Evolutionary conservation across 2,797 vertebrate genomes (phyloP).

Genomic region (Calcarius lapponicus): DNA sequence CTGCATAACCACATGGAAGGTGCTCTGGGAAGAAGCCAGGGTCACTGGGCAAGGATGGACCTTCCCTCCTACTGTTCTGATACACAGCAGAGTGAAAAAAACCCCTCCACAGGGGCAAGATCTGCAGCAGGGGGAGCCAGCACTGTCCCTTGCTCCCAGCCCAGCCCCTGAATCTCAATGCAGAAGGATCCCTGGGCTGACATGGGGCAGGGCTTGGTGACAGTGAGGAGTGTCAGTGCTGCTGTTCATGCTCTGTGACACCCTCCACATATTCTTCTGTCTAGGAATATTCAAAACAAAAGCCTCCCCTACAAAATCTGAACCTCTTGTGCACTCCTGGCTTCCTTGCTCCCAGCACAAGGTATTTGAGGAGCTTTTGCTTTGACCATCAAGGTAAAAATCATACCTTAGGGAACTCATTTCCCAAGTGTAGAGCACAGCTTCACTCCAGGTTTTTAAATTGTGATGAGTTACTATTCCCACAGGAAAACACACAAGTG

Average conservation of each 20-base stretch:
- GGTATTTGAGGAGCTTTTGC: background rate
- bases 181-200: background rate
- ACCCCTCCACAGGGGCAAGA: background rate
- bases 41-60: background rate
- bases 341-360: background rate
- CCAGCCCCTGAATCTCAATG: background rate
- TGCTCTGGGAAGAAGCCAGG: background rate
- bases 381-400: background rate
- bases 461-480: background rate
- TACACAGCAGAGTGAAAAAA: background rate
- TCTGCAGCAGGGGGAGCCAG: background rate
- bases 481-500: background rate
- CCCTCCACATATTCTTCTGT: background rate
- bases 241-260: fast-evolving
- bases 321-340: background rate
- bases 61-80: background rate
- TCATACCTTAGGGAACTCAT: background rate
- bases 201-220: background rate
- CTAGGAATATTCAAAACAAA: background rate
- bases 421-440: fast-evolving
- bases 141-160: background rate
- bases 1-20: background rate
- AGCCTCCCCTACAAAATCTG: background rate
- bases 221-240: background rate
- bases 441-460: background rate